phyloP scores from a whole-genome alignment of 2,113 vertebrate species.

The Sebastes fasciatus region DNA sequence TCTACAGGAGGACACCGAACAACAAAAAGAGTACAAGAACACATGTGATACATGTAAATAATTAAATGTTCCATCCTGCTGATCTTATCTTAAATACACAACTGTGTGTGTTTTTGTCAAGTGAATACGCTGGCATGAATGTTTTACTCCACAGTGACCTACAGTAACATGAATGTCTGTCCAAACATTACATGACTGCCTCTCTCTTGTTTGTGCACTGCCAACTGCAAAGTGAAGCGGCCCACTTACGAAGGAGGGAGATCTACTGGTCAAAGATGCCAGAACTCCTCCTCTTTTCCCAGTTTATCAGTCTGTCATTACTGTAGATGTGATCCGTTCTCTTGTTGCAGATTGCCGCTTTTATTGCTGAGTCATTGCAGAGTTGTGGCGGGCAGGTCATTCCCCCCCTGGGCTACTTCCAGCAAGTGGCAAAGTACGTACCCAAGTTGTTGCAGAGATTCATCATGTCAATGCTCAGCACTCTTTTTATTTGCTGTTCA shows the following conservation, averaged over 20 bases:
- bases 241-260: background rate
- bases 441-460: background rate
- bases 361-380: constrained; percentile 98
- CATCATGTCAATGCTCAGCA: background rate
- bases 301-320: background rate
- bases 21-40: background rate
- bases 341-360: constrained; percentile 93
- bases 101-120: background rate
- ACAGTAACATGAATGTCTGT: constrained; percentile 1
- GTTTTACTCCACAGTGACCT: background rate
- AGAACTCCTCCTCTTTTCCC: constrained; percentile 14
- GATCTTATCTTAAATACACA: background rate
- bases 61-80: background rate
- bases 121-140: background rate
- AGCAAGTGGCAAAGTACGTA: constrained; percentile 98
- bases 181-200: background rate
- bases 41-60: constrained; percentile 1
- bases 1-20: constrained; percentile 3
- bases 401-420: constrained; percentile 96
- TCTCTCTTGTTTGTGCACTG: constrained; percentile 8
- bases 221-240: background rate
- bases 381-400: constrained; percentile 98
- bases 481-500: background rate
- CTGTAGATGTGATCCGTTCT: constrained; percentile 68
- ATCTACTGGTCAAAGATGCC: constrained; percentile 24